A percentile compares a stretch with the other conserved stretches of the same genome.
Evolutionary conservation across 30 jellyfish, hydroid and myxozoan genomes (phyloP).

Genomic region (Sanderia malayensis): DNA sequence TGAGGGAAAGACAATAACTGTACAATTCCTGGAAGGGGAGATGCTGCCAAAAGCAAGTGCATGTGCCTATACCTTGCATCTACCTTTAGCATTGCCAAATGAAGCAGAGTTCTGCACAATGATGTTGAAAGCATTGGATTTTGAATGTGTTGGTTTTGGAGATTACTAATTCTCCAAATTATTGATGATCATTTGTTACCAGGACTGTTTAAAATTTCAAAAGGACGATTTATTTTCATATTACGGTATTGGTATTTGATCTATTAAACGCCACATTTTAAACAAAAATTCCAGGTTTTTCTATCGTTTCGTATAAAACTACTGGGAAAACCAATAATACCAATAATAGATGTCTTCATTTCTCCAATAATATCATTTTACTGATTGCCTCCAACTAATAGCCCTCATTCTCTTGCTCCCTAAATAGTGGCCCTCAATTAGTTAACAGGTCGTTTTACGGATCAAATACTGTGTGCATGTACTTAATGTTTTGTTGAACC

Average conservation of each 20-base stretch:
- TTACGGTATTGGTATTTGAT: neutral
- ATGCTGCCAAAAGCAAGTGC: conserved; percentile 4
- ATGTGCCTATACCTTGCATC: neutral
- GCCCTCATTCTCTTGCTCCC: conserved; percentile 2
- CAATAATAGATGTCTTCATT: neutral
- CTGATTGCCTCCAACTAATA: neutral
- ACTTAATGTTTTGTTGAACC: neutral
- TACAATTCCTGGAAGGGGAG: neutral
- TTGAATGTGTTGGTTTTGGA: neutral
- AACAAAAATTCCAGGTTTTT: neutral
- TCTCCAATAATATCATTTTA: neutral
- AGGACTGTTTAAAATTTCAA: neutral
- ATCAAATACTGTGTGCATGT: conserved; percentile 1
- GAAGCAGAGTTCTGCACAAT: neutral
- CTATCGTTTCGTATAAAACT: neutral
- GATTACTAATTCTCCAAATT: neutral
- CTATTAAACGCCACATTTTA: neutral
- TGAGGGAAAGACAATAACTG: neutral
- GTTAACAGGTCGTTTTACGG: neutral
- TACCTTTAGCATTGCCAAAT: neutral
- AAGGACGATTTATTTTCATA: neutral
- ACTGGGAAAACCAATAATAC: neutral
- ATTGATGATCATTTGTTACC: neutral
- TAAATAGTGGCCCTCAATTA: neutral
- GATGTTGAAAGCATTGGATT: conserved; percentile 2